Conservation (phyloP, 2,113 vertebrate species). For the Glaucomys volans region DNA sequence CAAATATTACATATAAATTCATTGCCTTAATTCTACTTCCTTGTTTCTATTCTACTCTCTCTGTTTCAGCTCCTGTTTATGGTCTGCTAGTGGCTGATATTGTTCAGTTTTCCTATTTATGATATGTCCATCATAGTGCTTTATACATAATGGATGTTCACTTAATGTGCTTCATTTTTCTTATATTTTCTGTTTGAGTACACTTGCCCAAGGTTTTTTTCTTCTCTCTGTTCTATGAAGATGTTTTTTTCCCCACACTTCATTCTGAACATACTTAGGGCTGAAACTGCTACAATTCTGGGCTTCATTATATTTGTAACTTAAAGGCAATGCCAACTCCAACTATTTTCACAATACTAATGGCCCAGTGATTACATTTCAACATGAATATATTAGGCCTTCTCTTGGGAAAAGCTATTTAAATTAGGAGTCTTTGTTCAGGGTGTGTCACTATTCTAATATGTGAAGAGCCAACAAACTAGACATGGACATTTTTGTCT, state of each 20-base stretch:
- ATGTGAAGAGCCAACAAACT: neutral
- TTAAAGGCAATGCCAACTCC: neutral
- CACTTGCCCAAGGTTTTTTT: neutral
- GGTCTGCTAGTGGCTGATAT: neutral
- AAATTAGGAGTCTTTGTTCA: neutral
- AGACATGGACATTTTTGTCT: neutral
- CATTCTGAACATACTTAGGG: neutral
- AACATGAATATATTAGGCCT: neutral
- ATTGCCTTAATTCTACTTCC: fast-evolving
- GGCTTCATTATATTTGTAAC: neutral
- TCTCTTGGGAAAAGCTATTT: neutral
- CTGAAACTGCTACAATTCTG: neutral
- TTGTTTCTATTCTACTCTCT: neutral
- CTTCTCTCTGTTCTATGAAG: neutral
- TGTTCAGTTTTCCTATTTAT: neutral
- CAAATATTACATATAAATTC: neutral
- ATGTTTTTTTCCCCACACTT: neutral
- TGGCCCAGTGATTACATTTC: neutral
- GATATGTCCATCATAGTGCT: neutral
- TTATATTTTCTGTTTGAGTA: neutral
- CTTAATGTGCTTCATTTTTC: neutral
- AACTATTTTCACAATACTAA: neutral
- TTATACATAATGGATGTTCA: neutral
- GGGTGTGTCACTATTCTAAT: neutral
- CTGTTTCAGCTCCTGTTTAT: neutral